These are phyloP conservation scores for Ophion slaviceki DNA, from an alignment of 2,888 invertebrate genomes.

Conservation along the genomic window DNA sequence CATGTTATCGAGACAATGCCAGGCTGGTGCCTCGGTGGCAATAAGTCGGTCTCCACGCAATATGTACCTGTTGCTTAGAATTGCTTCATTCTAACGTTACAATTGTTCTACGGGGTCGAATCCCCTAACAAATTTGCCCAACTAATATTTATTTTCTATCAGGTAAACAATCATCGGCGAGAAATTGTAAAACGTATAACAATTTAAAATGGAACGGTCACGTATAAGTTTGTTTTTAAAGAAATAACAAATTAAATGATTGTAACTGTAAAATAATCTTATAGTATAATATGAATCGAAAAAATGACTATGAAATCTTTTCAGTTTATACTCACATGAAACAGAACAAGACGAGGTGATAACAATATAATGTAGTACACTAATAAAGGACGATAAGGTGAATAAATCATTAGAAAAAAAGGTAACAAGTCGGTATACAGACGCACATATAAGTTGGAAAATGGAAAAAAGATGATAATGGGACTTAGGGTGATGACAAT, in stretches of 20 bases:
- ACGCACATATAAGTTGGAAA: not conserved
- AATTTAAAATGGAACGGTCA: too few species aligned
- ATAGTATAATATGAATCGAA: too few species aligned
- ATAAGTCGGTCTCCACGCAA: slow-evolving; percentile 68
- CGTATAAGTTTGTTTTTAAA: too few species aligned
- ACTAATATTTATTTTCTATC: too few species aligned
- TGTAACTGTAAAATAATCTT: too few species aligned
- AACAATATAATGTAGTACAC: not conserved
- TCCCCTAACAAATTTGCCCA: not conserved
- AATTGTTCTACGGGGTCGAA: not conserved
- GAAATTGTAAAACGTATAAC: too few species aligned
- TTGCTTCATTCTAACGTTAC: slow-evolving; percentile 4
- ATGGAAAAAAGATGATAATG: slow-evolving; percentile 52
- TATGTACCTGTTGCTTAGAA: slow-evolving; percentile 76
- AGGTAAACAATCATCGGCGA: not conserved
- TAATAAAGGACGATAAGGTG: not conserved
- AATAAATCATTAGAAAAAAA: not conserved
- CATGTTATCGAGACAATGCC: slow-evolving; percentile 57
- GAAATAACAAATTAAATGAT: too few species aligned
- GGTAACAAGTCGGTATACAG: not conserved
- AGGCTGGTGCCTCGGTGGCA: slow-evolving; percentile 52
- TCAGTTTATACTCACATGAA: too few species aligned
- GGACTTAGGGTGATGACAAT: slow-evolving; percentile 52
- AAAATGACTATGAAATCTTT: not conserved
- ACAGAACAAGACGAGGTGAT: not conserved